Percentiles rank a stretch among this genome's conserved stretches.
phyloP scores from a whole-genome alignment of 1,140 invertebrate genomes.

The Hyphantria cunea region DNA sequence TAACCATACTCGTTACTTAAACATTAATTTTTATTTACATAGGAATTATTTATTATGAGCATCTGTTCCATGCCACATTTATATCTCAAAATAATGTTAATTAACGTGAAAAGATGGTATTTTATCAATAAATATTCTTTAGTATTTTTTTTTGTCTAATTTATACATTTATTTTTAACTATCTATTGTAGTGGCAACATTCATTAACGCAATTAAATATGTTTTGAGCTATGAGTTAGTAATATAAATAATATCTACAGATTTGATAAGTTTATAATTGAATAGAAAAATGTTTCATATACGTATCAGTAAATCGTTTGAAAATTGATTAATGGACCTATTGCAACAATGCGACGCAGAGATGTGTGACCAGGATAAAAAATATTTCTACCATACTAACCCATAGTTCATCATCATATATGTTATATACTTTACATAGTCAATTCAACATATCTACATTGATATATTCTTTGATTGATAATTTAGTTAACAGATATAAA shows the following conservation, averaged over 20 bases:
- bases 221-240: conserved; percentile 5
- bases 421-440: neutral
- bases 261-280: neutral
- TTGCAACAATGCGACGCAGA: neutral
- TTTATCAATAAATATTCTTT: conserved; percentile 58
- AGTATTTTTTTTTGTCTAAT: conserved; percentile 49
- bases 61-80: conserved; percentile 45
- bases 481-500: conserved; percentile 14
- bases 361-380: neutral
- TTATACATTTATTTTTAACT: conserved; percentile 69
- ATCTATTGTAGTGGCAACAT: conserved; percentile 69
- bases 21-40: conserved; percentile 60
- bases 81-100: conserved; percentile 38
- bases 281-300: too few relatives aligned
- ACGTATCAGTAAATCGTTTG: neutral
- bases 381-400: conserved; percentile 3
- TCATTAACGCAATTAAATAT: conserved; percentile 36
- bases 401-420: neutral
- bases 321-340: neutral
- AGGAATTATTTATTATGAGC: conserved; percentile 62
- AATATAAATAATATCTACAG: conserved; percentile 6
- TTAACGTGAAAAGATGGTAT: conserved; percentile 37
- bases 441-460: conserved; percentile 15
- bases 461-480: conserved; percentile 10
- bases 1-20: conserved; percentile 44